These are phyloP conservation scores for Euphonia xanthogaster DNA, from an alignment of 2,797 vertebrate species.

Conservation along the genomic window DNA sequence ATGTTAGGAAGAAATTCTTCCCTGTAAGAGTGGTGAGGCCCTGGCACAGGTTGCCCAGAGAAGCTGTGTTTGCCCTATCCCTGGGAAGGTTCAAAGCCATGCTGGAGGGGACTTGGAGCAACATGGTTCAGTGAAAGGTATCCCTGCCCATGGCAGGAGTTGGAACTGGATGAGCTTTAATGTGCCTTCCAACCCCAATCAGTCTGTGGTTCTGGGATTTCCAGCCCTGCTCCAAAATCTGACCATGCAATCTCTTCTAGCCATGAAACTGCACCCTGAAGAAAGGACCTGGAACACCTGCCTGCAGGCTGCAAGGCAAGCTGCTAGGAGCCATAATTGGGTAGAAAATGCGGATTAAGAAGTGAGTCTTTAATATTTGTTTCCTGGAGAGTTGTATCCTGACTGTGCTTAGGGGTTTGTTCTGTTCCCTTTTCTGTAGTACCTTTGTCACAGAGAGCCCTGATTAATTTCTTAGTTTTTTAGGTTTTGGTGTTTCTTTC, in stretches of 20 bases:
- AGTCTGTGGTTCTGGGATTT: neutral
- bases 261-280: fast-evolving
- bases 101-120: neutral
- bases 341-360: neutral
- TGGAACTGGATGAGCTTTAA: neutral
- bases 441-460: neutral
- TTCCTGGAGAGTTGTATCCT: neutral
- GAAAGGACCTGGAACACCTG: neutral
- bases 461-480: neutral
- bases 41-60: neutral
- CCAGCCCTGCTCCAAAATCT: neutral
- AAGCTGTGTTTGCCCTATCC: neutral
- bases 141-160: neutral
- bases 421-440: neutral
- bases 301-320: neutral
- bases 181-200: neutral
- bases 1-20: neutral
- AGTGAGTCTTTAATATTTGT: neutral
- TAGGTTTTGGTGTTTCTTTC: neutral
- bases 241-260: fast-evolving
- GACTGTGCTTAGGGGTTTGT: neutral
- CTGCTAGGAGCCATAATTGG: fast-evolving
- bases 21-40: no score
- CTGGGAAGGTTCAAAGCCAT: neutral
- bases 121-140: neutral